Evolutionary conservation across 2,797 vertebrate genomes (phyloP), one percentile per base, ranked within the genome.

Genomic region (Eleutherodactylus coqui): DNA sequence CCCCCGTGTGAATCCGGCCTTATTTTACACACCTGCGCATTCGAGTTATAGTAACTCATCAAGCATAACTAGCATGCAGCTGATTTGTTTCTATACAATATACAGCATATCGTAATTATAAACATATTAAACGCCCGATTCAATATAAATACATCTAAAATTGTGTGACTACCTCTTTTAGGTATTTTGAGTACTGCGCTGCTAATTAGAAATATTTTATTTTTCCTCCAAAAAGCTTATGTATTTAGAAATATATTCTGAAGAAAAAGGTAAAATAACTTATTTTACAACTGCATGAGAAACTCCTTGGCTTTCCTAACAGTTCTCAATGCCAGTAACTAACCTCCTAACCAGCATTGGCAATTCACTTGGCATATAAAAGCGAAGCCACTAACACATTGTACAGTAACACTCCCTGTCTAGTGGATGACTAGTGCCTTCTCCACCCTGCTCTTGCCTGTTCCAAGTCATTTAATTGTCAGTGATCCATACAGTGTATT

Each of bases 221-320:
- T 36, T 77, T 77, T 83, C 53, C 10, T 53, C 43, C 34, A 58
- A 78, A 85, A 87, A 87, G 86, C 81, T 11, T 87, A 34, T 87
- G 86, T 79, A 79, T 87, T 83, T 87, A 87, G 75, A 76, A 78
- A 45, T 49, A 75, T 45, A 75, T 77, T 5, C 58, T 78, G 73
- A 77, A 83, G 49, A 73, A 72, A 55, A 47, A 87, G 85, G 85
- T 87, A 87, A 86, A 83, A 51, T 36, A 34, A 76, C 32, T 75
- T 45, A 47, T 34, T 78, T 69, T 55, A 75, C 51, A 43, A 78
- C 38, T 62, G 86, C 86, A 87, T 73, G 75, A 72, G 3, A 32
- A 32, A 27, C 21, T 45, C 4, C 29, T 83, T 87, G 51, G 81
- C 41, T 86, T 87, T 73, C n/a, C 60, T 77, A 77, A 32, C 27